phyloP scores from a whole-genome alignment of 2,888 invertebrate species.

The Troides aeacus region DNA sequence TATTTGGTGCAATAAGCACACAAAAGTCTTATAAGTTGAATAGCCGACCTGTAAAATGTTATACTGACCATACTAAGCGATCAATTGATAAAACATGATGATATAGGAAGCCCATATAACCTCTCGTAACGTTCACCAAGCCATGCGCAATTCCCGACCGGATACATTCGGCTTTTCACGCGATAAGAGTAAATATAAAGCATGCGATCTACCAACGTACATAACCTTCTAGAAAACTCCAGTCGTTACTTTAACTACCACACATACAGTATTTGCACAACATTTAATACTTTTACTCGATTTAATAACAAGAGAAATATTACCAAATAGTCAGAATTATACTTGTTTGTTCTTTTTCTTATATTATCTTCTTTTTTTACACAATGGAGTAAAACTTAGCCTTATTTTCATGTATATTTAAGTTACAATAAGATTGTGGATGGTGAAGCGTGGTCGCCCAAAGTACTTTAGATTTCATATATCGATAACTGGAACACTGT shows the following conservation, averaged over 20 bases:
- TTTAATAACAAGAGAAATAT: no score
- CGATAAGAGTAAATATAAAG: constrained; percentile 12
- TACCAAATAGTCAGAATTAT: no score
- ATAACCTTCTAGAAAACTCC: background rate
- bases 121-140: constrained; percentile 5
- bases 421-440: background rate
- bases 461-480: background rate
- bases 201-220: background rate
- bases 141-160: constrained; percentile 16
- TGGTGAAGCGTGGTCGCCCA: background rate
- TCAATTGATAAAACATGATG: background rate
- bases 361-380: no score
- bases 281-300: background rate
- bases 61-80: background rate
- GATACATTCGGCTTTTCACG: constrained; percentile 14
- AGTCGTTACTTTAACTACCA: background rate
- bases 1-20: no score
- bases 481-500: background rate
- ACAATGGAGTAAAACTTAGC: no score
- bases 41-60: background rate
- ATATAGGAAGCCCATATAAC: background rate
- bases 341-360: no score
- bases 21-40: background rate
- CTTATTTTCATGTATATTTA: background rate
- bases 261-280: background rate